Evolutionary conservation across 2,797 vertebrate genomes (phyloP), one percentile per base, ranked within the genome.

Genomic region (Antennarius maculatus): DNA sequence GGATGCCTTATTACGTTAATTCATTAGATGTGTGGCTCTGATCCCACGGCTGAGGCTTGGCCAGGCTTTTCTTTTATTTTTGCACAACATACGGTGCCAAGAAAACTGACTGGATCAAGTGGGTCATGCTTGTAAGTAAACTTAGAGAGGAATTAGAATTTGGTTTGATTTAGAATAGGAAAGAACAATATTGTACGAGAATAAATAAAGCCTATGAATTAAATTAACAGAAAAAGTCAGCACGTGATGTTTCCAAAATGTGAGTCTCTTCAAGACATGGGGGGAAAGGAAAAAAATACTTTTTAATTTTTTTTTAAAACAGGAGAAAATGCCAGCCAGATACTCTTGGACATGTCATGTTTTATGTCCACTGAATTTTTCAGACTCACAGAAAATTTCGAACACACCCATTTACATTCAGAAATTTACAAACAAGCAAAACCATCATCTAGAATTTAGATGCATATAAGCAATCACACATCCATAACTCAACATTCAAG

Each of bases 1-100:
- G 47, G 52, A 63, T 0, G 54, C 61, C 77, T 89, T 80, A 82
- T 90, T 84, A 87, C 78, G 58, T 79, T 79, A 84, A 86, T 87
- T 88, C 78, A 80, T 82, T 62, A 73, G 69, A 39, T 39, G 72
- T 68, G 64, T 62, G 23, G 68, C 73, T 83, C 54, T 18, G 60
- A 73, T 81, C 78, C 67, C 59, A 58, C 60, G 61, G 53, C 69
- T 61, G 60, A 62, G 61, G 50, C 63, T 52, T 55, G 9, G 54
- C 11, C 13, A 51, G 71, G 51, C 42, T 61, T 56, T 52, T 66
- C 37, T 37, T 54, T 65, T 46, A 34, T 66, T 62, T 74, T 23
- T 54, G 58, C 51, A 39, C 74, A 71, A 58, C 39, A 23, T 60
- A 46, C 11, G 58, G 14, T 66, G 23, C 29, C 9, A 17, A 54